Evolutionary conservation across 2,113 vertebrate genomes (phyloP).

Genomic region (Cyprinodon tularosa): DNA sequence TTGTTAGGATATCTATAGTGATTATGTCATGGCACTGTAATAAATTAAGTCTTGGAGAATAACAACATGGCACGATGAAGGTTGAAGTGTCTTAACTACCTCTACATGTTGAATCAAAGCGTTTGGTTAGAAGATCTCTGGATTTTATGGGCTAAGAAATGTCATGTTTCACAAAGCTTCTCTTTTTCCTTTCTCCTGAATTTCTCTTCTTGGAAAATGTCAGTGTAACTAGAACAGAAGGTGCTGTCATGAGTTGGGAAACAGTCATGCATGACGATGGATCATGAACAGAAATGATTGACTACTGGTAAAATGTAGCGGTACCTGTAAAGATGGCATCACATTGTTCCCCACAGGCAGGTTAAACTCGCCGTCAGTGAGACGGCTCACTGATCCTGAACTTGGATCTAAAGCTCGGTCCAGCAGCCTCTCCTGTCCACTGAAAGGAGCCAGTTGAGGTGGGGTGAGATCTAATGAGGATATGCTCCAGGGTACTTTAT

Average conservation of each 20-base stretch:
- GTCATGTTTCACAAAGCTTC: background rate
- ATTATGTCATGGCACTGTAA: too few species aligned
- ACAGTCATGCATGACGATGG: conserved; percentile 20
- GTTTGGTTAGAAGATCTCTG: too few species aligned
- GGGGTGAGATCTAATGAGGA: conserved; percentile 9
- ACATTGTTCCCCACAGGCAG: conserved; percentile 8
- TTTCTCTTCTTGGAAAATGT: background rate
- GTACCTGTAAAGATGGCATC: conserved; percentile 35
- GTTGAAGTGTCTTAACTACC: too few species aligned
- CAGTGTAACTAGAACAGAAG: background rate
- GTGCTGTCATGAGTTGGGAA: background rate
- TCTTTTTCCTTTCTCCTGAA: background rate
- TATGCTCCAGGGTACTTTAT: conserved; percentile 14
- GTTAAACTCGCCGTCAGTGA: conserved; percentile 27
- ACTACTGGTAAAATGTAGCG: conserved; percentile 33
- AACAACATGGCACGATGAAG: too few species aligned
- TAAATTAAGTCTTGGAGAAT: too few species aligned
- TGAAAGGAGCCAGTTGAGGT: background rate
- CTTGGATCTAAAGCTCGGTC: conserved; percentile 32
- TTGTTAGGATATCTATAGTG: too few species aligned
- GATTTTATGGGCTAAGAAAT: background rate
- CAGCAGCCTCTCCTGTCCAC: conserved; percentile 14
- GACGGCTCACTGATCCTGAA: conserved; percentile 50
- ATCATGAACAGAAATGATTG: conserved; percentile 34
- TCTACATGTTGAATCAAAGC: too few species aligned